These are phyloP conservation scores for Cyclina sinensis DNA, from an alignment of 1,140 invertebrate species.

Conservation along the genomic window DNA sequence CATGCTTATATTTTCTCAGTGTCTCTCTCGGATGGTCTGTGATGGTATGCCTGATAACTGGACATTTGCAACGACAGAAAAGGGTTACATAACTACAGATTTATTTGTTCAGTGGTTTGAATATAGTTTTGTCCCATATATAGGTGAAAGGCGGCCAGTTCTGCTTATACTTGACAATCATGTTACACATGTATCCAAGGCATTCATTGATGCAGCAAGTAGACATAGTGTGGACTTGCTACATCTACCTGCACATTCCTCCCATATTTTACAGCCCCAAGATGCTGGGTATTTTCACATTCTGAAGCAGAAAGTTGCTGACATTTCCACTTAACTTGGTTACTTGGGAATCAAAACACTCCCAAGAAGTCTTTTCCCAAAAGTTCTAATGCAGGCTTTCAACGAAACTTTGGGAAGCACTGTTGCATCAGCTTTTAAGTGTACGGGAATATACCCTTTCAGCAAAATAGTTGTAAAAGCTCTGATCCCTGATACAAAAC, in stretches of 20 bases:
- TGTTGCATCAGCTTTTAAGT: not conserved
- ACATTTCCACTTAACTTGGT: too few species aligned
- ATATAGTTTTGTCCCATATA: not conserved
- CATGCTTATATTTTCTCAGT: not conserved
- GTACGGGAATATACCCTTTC: not conserved
- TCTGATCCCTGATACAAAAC: too few species aligned
- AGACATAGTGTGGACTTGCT: not conserved
- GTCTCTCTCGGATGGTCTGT: not conserved
- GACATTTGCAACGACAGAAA: not conserved
- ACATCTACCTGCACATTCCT: conserved; percentile 16
- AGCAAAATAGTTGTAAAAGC: not conserved
- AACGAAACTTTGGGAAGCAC: too few species aligned
- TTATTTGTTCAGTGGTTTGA: conserved; percentile 4
- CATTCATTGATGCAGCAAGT: conserved; percentile 18
- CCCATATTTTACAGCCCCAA: not conserved
- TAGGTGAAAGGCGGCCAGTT: not conserved
- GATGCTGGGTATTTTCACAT: conserved; percentile 34
- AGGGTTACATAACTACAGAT: not conserved
- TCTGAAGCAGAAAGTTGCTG: not conserved
- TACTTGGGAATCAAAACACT: too few species aligned
- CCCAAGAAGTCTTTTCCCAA: too few species aligned
- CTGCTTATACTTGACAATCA: conserved; percentile 6
- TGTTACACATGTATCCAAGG: conserved; percentile 17
- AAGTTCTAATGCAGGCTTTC: too few species aligned
- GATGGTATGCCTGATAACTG: not conserved